Evolutionary conservation across 2,113 vertebrate species (phyloP).

Genomic region (Parotia lawesii): DNA sequence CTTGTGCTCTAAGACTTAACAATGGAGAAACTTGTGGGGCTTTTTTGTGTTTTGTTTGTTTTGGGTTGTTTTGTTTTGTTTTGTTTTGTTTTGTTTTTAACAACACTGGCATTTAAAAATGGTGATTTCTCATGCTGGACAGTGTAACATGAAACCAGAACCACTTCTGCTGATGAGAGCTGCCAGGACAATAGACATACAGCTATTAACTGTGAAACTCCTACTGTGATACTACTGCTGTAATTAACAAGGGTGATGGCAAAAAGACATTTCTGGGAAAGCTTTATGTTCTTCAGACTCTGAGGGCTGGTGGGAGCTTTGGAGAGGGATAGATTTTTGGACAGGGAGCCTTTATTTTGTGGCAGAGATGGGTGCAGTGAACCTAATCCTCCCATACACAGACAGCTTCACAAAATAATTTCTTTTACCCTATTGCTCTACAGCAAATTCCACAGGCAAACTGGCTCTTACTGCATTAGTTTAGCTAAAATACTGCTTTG

Average conservation of each 20-base stretch:
- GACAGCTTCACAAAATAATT: not conserved
- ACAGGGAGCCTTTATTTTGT: not conserved
- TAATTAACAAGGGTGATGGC: not conserved
- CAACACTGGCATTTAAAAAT: not conserved
- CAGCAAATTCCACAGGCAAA: not conserved
- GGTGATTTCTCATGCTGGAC: not conserved
- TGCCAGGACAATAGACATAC: not conserved
- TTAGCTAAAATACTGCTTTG: not conserved
- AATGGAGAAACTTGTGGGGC: not conserved
- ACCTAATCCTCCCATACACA: not conserved
- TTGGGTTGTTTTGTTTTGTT: not conserved
- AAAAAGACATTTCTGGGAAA: not conserved
- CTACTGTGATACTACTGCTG: not conserved
- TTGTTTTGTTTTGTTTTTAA: not conserved
- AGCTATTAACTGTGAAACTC: not conserved
- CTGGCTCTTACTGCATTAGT: not conserved
- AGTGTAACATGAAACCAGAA: not conserved
- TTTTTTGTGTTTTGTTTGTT: not conserved
- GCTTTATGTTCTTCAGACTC: not conserved
- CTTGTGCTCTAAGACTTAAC: not conserved
- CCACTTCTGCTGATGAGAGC: not conserved
- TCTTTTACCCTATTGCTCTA: not conserved
- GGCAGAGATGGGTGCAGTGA: not conserved
- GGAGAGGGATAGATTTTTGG: not conserved
- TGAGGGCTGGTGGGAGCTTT: not conserved